Base-by-base conservation (phyloP, 2,888 invertebrate genomes). In the Drosophila lutescens region DNA sequence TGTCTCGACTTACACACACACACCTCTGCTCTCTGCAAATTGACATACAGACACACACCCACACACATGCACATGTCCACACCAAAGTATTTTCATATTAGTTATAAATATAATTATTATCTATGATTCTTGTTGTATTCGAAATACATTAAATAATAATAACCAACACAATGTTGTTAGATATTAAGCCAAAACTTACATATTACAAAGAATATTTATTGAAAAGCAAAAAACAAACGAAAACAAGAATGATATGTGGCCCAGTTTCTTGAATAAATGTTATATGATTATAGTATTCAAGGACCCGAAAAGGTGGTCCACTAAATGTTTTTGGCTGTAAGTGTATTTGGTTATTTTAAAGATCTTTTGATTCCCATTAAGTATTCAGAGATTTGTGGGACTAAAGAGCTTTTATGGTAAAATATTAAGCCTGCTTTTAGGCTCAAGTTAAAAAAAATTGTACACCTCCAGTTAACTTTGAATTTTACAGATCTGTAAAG, bases 61-160 rank as follows among this genome's bases (percentile, higher is more conserved):
- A 47, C 30, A 8, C 46, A 20, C 43, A 57, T 32, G 61, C 34
- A 20, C 23, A 46, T 43, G 56, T 40, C 34, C 34, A 53, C 49
- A 63, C 67, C 38, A 74, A 70, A 82, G 82, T 82, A 82, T 82
- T 82, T 57, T 55, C 51, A 61, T 68, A 54, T 60, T 68, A 68
- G 60, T 49, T 67, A 41, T 59, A 32, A 47, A 15, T 32, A 61
- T 66, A 49, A 38, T 47, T 67, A 62, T 36, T 72, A 78, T 72
- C 50, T 61, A 76, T 79, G 77, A 55, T 80, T 70, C 58, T 58
- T 55, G 43, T 84, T 77, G 78, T 81, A 77, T 77, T 82, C 75
- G 58, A 66, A 73, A 66, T 72, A 60, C 67, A 50, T 55, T 49
- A 46, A 58, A 54, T 41, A 49, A 30, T 47, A 56, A 55, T 55